Conservation (phyloP, 1,140 invertebrate species). For the Drosophila ananassae region DNA sequence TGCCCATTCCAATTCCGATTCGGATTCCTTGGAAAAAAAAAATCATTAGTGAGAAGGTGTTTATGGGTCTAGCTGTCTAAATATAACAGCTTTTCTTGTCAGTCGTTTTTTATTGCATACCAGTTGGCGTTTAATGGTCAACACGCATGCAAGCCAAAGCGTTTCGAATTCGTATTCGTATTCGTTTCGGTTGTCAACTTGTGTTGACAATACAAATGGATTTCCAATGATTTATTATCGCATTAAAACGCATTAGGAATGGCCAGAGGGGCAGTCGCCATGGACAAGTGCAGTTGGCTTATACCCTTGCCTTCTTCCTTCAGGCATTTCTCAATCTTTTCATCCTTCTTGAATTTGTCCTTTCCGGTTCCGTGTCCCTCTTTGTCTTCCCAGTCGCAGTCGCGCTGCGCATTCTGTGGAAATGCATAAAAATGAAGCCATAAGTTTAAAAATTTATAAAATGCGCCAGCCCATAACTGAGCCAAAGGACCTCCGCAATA, state of each 20-base stretch:
- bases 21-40: constrained; percentile 4
- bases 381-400: constrained; percentile 10
- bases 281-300: constrained; percentile 12
- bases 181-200: constrained; percentile 64
- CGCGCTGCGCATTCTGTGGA: constrained; percentile 73
- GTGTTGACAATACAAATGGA: constrained; percentile 83
- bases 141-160: constrained; percentile 57
- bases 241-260: constrained; percentile 77
- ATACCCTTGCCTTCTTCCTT: constrained; percentile 1
- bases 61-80: constrained; percentile 58
- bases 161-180: constrained; percentile 9
- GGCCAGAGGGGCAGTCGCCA: background rate
- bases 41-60: constrained; percentile 64
- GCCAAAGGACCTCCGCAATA: constrained; percentile 21
- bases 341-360: background rate
- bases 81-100: constrained; percentile 55
- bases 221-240: constrained; percentile 82
- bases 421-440: constrained; percentile 80
- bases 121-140: constrained; percentile 63
- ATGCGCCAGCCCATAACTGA: constrained; percentile 75
- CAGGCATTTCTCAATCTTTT: constrained; percentile 20
- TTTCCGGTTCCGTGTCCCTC: constrained; percentile 1
- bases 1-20: background rate
- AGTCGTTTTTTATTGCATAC: constrained; percentile 62
- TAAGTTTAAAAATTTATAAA: constrained; percentile 82